These are phyloP conservation scores for Rhopilema esculentum DNA, from an alignment of 30 jellyfish, hydroid and myxozoan genomes.

Conservation along the genomic window DNA sequence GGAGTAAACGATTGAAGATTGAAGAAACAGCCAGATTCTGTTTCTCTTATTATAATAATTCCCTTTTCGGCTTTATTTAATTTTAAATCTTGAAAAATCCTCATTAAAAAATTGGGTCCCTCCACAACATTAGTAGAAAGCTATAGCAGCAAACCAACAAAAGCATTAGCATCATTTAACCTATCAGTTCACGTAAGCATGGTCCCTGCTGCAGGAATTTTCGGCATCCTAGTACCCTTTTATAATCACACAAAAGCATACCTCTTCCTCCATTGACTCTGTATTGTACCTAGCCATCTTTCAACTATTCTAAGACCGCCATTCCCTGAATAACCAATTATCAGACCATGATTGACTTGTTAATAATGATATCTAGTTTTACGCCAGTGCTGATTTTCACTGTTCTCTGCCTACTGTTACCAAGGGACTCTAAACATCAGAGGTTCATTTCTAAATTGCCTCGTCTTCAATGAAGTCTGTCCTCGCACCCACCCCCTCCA, in stretches of 20 bases:
- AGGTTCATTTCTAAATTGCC: slow-evolving; percentile 10
- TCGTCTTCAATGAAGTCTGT: neutral
- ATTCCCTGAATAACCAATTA: neutral
- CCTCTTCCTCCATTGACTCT: slow-evolving; percentile 46
- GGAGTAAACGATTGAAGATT: too few species aligned
- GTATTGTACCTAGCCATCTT: slow-evolving; percentile 29
- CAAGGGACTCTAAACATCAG: slow-evolving; percentile 14
- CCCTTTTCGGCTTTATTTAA: too few species aligned
- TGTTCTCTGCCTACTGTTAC: slow-evolving; percentile 9
- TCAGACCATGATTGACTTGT: neutral
- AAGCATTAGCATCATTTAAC: too few species aligned
- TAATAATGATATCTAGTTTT: neutral
- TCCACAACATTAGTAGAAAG: too few species aligned
- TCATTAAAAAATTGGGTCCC: too few species aligned
- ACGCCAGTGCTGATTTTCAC: neutral
- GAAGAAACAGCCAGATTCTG: too few species aligned
- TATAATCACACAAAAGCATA: neutral
- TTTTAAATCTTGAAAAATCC: too few species aligned
- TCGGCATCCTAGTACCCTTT: too few species aligned
- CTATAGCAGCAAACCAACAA: too few species aligned
- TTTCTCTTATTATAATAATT: too few species aligned
- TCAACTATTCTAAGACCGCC: neutral
- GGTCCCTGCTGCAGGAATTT: too few species aligned
- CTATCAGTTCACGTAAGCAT: too few species aligned
- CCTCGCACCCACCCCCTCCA: neutral